Conservation (phyloP, 2,797 vertebrate genomes). For the Alosa sapidissima region DNA sequence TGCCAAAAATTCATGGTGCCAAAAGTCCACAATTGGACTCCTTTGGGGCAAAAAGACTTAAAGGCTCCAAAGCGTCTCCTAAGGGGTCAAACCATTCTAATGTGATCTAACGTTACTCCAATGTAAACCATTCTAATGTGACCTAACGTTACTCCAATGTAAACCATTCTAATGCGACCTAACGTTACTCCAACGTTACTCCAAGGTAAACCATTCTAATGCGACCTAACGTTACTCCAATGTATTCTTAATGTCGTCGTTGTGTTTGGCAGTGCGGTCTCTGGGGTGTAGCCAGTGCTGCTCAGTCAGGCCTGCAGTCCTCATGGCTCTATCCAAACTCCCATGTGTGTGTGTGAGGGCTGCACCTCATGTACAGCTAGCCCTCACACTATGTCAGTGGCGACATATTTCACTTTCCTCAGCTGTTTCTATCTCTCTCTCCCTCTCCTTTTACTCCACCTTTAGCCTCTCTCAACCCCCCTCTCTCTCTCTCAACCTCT, state of each 20-base stretch:
- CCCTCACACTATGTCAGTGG: conserved; percentile 33
- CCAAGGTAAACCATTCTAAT: background rate
- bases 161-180: no score
- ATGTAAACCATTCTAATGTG: background rate
- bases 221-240: background rate
- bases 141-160: background rate
- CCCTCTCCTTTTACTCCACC: background rate
- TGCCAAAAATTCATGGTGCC: background rate
- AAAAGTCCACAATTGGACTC: background rate
- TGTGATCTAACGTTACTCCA: background rate
- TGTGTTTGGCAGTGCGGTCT: background rate
- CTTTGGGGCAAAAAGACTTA: background rate
- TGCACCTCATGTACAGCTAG: conserved; percentile 33
- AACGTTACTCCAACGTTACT: background rate
- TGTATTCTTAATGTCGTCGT: background rate
- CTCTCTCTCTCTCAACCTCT: background rate
- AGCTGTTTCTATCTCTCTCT: conserved; percentile 26
- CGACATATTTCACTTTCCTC: conserved; percentile 34
- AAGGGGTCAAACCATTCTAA: background rate
- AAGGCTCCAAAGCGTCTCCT: background rate
- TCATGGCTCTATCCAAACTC: background rate
- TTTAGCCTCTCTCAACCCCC: background rate
- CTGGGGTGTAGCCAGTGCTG: background rate
- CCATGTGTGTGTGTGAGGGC: conserved; percentile 12
- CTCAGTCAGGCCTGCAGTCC: background rate